A percentile compares a stretch with the other conserved stretches of the same genome.
Evolutionary conservation across 2,888 invertebrate genomes (phyloP).

Genomic region (Caenorhabditis parvicauda): DNA sequence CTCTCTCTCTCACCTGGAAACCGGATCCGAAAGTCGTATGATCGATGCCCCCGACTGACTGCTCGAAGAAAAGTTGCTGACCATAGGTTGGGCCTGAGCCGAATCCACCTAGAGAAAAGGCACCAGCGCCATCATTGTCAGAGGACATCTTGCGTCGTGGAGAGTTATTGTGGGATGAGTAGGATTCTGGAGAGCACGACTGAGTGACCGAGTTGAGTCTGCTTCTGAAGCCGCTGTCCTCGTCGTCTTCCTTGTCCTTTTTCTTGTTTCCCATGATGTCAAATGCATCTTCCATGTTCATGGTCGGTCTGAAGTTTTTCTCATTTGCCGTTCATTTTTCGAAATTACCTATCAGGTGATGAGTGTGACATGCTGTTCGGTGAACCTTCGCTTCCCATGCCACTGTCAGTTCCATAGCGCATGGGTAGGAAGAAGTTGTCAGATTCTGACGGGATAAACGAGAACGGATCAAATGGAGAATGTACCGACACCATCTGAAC

Average conservation of each 20-base stretch:
- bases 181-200: conserved; percentile 41
- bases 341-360: conserved; percentile 24
- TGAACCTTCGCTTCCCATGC: conserved; percentile 34
- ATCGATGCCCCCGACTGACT: conserved; percentile 18
- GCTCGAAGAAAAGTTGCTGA: conserved; percentile 29
- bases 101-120: conserved; percentile 22
- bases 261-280: conserved; percentile 18
- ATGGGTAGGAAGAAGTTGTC: conserved; percentile 25
- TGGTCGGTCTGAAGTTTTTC: conserved; percentile 7
- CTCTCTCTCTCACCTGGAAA: no score
- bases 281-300: conserved; percentile 20
- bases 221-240: conserved; percentile 56
- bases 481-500: conserved; percentile 39
- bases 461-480: conserved; percentile 40
- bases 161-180: conserved; percentile 35
- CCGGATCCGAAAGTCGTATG: no score
- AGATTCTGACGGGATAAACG: conserved; percentile 38
- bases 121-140: conserved; percentile 4
- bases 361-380: conserved; percentile 31
- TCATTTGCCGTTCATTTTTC: background rate
- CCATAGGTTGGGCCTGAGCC: conserved; percentile 36
- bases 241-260: conserved; percentile 46
- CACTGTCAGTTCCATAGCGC: conserved; percentile 30
- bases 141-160: conserved; percentile 37
- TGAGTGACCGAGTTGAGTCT: conserved; percentile 45